These are phyloP conservation scores for Danio choprae DNA, from an alignment of 2,797 vertebrate genomes.

Conservation along the genomic window DNA sequence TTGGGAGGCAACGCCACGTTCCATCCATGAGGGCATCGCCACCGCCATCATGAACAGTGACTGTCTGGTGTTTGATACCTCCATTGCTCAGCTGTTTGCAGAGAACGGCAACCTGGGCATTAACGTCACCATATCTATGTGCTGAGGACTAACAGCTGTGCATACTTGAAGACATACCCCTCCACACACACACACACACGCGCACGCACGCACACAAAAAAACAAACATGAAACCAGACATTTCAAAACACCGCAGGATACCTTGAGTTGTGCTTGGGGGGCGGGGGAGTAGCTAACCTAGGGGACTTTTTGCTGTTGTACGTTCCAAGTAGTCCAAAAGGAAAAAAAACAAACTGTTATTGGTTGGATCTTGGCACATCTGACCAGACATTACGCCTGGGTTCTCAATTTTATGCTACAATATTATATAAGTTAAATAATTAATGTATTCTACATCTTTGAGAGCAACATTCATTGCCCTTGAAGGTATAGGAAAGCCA, in stretches of 20 bases:
- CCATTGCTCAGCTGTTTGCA: constrained; percentile 81
- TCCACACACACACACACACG: constrained; percentile 12
- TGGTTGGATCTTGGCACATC: constrained; percentile 51
- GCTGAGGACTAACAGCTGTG: constrained; percentile 65
- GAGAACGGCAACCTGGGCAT: constrained; percentile 84
- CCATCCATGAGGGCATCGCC: constrained; percentile 82
- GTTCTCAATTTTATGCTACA: constrained; percentile 61
- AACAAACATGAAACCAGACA: constrained; percentile 48
- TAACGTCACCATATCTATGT: constrained; percentile 86
- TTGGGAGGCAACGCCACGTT: constrained; percentile 84
- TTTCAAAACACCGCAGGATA: constrained; percentile 65
- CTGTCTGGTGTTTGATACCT: constrained; percentile 84
- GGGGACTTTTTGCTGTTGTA: constrained; percentile 54
- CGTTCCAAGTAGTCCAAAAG: constrained; percentile 48
- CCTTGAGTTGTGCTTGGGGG: constrained; percentile 53
- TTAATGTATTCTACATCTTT: constrained; percentile 57
- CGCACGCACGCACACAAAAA: constrained; percentile 34
- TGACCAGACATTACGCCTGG: constrained; percentile 47
- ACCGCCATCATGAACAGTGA: constrained; percentile 84
- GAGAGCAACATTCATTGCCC: constrained; percentile 50
- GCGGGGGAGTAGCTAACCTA: constrained; percentile 36
- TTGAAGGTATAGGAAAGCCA: constrained; percentile 45
- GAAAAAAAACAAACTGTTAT: constrained; percentile 23
- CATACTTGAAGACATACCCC: constrained; percentile 36
- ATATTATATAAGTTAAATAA: constrained; percentile 56